phyloP scores from a whole-genome alignment of 2,113 vertebrate species.

The Tautogolabrus adspersus region DNA sequence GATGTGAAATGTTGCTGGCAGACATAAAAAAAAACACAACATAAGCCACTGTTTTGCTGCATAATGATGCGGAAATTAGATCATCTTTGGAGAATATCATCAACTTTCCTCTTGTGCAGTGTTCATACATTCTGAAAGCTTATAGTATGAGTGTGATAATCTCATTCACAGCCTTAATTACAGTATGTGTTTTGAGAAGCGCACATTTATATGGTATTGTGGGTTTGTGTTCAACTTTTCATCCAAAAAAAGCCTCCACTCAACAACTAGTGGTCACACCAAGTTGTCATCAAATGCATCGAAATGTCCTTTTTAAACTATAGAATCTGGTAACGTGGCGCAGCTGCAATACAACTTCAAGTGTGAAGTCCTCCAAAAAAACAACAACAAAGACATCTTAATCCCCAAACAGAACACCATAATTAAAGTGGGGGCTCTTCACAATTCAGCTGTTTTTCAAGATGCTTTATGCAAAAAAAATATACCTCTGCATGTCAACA shows the following conservation, averaged over 20 bases:
- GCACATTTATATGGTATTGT: constrained; percentile 3
- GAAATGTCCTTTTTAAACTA: background rate
- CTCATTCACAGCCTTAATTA: constrained; percentile 16
- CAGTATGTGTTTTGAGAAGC: constrained; percentile 2
- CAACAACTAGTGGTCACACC: background rate
- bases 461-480: background rate
- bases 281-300: background rate
- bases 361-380: background rate
- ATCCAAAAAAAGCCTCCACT: background rate
- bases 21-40: constrained; percentile 39
- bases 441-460: background rate
- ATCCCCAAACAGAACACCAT: background rate
- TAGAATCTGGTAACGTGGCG: background rate
- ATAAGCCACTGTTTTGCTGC: constrained; percentile 33
- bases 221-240: background rate
- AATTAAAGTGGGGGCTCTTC: background rate
- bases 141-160: constrained; percentile 33
- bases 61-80: constrained; percentile 43
- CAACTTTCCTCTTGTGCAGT: constrained; percentile 17
- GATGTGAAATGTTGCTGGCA: constrained; percentile 53
- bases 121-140: constrained; percentile 24
- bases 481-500: background rate
- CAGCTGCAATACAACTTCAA: background rate
- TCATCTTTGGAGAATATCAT: constrained; percentile 43
- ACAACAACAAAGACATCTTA: background rate